A percentile compares a stretch with the other conserved stretches of the same genome.
Conservation (phyloP, 2,113 vertebrate species). For the Lucifuga dentata region DNA sequence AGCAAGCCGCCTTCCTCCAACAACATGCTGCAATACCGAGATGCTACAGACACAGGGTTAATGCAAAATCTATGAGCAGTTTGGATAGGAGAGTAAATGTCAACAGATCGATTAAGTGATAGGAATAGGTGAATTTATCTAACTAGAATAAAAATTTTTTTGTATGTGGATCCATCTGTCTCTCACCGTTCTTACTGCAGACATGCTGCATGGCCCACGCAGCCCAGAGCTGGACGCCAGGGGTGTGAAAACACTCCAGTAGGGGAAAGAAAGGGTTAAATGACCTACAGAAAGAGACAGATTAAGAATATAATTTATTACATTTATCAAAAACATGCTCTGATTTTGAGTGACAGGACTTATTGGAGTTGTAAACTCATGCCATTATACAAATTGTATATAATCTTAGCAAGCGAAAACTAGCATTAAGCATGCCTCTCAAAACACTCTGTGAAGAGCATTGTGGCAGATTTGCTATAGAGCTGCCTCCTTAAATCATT, state of each 20-base stretch:
- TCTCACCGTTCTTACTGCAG: conserved; percentile 98
- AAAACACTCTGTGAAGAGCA: too few species aligned
- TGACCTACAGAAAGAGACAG: conserved; percentile 82
- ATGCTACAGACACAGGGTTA: conserved; percentile 79
- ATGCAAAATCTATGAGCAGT: not conserved
- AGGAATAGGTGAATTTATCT: not conserved
- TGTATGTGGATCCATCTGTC: not conserved
- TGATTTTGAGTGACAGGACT: too few species aligned
- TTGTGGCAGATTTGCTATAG: too few species aligned
- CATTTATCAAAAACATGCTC: too few species aligned
- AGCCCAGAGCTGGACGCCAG: conserved; percentile 98
- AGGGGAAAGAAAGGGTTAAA: conserved; percentile 98
- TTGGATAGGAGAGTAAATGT: not conserved
- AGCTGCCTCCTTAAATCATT: too few species aligned
- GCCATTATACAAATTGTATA: too few species aligned
- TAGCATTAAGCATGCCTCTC: too few species aligned
- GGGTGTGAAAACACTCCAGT: conserved; percentile 94
- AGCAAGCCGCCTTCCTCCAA: conserved; percentile 95
- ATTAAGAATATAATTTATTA: too few species aligned
- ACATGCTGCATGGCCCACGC: conserved; percentile 99
- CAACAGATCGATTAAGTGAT: not conserved
- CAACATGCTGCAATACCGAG: conserved; percentile 98
- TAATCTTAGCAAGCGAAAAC: too few species aligned
- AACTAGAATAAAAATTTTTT: not conserved
- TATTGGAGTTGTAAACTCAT: too few species aligned